Evolutionary conservation across 1,140 invertebrate species (phyloP).

Genomic region (Choristoneura fumiferana): DNA sequence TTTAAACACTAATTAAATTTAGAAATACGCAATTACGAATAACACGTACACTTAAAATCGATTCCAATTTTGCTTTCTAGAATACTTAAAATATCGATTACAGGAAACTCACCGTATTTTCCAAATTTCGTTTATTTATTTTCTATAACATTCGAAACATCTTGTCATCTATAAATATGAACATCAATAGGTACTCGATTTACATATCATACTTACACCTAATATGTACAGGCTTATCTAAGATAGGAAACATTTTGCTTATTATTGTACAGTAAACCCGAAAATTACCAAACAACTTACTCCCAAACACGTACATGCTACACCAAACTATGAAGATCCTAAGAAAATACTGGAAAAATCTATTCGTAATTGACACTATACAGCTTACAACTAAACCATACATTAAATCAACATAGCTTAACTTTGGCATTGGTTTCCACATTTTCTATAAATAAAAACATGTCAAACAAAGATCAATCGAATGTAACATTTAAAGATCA

Average conservation of each 20-base stretch:
- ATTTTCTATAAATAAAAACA: constrained; percentile 69
- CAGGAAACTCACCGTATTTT: constrained; percentile 74
- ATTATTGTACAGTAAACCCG: constrained; percentile 67
- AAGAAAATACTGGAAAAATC: constrained; percentile 70
- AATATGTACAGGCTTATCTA: constrained; percentile 70
- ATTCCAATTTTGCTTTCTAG: constrained; percentile 70
- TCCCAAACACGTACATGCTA: constrained; percentile 55
- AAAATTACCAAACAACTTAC: constrained; percentile 71
- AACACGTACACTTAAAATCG: constrained; percentile 60
- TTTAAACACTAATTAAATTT: constrained; percentile 70
- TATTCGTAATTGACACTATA: constrained; percentile 75
- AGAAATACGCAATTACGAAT: constrained; percentile 59
- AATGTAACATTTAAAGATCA: constrained; percentile 54
- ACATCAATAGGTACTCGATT: constrained; percentile 72
- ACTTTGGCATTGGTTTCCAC: constrained; percentile 76
- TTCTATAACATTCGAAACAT: constrained; percentile 52
- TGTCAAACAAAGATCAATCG: constrained; percentile 65
- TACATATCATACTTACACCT: constrained; percentile 59
- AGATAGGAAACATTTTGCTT: constrained; percentile 74
- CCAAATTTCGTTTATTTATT: constrained; percentile 45
- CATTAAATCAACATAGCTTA: constrained; percentile 73
- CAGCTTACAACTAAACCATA: constrained; percentile 68
- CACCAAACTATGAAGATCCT: constrained; percentile 68
- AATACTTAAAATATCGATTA: constrained; percentile 64
- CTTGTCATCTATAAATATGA: constrained; percentile 61